A percentile compares a stretch with the other conserved stretches of the same genome.
Conservation (phyloP, 2,888 invertebrate species). For the Cephonodes hylas region DNA sequence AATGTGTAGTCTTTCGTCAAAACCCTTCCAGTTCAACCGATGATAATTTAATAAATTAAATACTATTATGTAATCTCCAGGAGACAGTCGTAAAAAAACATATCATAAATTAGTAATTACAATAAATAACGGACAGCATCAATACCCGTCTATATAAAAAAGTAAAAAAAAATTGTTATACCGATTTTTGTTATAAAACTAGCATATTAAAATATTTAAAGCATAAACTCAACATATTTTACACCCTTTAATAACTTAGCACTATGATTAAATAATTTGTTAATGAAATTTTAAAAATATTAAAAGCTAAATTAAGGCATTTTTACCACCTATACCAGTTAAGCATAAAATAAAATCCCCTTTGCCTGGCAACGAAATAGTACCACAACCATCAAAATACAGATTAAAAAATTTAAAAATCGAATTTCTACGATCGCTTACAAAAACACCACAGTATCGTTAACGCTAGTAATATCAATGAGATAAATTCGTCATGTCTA, state of each 20-base stretch:
- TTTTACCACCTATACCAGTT: background rate
- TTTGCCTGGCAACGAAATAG: background rate
- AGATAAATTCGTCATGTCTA: slow-evolving; percentile 54
- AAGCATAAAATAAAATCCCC: slow-evolving; percentile 12
- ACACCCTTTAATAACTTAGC: background rate
- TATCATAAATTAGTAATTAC: no score
- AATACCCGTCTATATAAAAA: background rate
- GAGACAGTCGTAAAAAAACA: no score
- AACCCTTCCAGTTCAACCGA: slow-evolving; percentile 18
- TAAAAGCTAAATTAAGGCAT: background rate
- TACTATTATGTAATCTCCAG: background rate
- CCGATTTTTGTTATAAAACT: background rate
- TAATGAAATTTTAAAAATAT: background rate
- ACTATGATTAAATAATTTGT: background rate
- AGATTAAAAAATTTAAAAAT: background rate
- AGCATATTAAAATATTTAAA: background rate
- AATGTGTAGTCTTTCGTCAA: background rate
- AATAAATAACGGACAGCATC: slow-evolving; percentile 11
- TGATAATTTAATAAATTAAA: no score
- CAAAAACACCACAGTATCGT: slow-evolving; percentile 25
- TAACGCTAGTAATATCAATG: slow-evolving; percentile 25
- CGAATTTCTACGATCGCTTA: background rate
- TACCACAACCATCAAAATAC: background rate
- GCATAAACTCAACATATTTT: background rate
- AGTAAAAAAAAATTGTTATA: background rate